Conservation (phyloP, 2,797 vertebrate genomes). For the Cyprinella venusta region DNA sequence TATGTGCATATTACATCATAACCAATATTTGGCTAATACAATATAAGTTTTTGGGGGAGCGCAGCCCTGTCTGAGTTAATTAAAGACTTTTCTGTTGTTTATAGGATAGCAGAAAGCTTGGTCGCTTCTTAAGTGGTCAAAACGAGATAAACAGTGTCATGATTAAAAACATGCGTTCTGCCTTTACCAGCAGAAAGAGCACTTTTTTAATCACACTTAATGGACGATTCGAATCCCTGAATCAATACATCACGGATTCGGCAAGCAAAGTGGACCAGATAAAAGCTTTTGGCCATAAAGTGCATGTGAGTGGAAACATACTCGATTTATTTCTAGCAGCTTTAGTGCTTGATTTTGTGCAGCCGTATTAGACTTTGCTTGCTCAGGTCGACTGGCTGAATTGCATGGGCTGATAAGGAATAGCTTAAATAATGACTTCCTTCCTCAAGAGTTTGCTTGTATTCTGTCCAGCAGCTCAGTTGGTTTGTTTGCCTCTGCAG, state of each 20-base stretch:
- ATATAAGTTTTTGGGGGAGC: not conserved
- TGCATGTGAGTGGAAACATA: slow-evolving; percentile 13
- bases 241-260: slow-evolving; percentile 28
- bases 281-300: slow-evolving; percentile 35
- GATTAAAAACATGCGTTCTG: slow-evolving; percentile 5
- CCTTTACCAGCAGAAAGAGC: slow-evolving; percentile 18
- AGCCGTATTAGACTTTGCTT: not conserved
- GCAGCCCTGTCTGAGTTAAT: slow-evolving; percentile 10
- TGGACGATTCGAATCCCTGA: slow-evolving; percentile 19
- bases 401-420: slow-evolving; percentile 51
- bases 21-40: not conserved
- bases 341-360: not conserved
- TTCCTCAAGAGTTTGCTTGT: slow-evolving; percentile 43
- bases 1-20: slow-evolving; percentile 22
- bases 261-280: slow-evolving; percentile 9
- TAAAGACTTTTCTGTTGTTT: slow-evolving; percentile 7
- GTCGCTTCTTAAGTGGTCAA: slow-evolving; percentile 24
- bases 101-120: not conserved
- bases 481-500: not conserved
- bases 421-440: slow-evolving; percentile 56
- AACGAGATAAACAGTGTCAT: slow-evolving; percentile 18
- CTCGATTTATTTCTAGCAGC: not conserved
- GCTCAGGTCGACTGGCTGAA: slow-evolving; percentile 1
- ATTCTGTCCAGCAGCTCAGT: slow-evolving; percentile 3
- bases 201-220: slow-evolving; percentile 26